Evolutionary conservation across 1,140 invertebrate genomes (phyloP).

Genomic region (Dreissena rostriformis): DNA sequence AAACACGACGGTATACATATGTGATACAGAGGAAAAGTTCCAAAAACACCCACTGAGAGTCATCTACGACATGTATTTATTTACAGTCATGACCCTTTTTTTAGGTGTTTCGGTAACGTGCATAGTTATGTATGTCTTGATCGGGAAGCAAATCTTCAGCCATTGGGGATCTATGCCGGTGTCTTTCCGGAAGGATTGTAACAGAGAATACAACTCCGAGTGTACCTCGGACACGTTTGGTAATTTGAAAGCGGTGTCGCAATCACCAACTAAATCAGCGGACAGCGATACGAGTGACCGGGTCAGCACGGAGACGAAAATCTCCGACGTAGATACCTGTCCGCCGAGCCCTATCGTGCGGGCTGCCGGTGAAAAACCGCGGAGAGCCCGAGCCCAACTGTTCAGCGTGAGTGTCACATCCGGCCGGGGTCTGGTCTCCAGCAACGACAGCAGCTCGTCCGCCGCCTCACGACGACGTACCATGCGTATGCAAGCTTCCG

Average conservation of each 20-base stretch:
- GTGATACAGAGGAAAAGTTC: slow-evolving; percentile 36
- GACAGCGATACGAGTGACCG: not conserved
- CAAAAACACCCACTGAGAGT: slow-evolving; percentile 11
- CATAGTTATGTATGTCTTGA: slow-evolving; percentile 48
- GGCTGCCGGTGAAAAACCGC: not conserved
- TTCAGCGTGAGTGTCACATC: no score
- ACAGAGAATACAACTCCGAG: slow-evolving; percentile 18
- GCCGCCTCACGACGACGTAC: not conserved
- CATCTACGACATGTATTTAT: slow-evolving; percentile 42
- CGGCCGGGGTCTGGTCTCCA: not conserved
- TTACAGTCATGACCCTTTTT: slow-evolving; percentile 12
- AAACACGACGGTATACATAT: slow-evolving; percentile 23
- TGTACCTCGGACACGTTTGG: slow-evolving; percentile 36
- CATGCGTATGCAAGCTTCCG: slow-evolving; percentile 26
- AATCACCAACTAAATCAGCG: not conserved
- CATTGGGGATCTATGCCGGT: slow-evolving; percentile 34
- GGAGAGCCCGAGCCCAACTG: not conserved
- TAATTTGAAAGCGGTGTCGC: not conserved
- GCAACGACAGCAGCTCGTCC: no score
- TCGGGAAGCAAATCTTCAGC: slow-evolving; percentile 33
- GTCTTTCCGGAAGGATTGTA: slow-evolving; percentile 37
- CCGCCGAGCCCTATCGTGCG: not conserved
- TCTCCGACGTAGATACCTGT: not conserved
- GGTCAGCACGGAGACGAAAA: not conserved
- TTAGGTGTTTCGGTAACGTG: slow-evolving; percentile 30